phyloP scores from a whole-genome alignment of 2,888 invertebrate species.

The Philonicus albiceps region DNA sequence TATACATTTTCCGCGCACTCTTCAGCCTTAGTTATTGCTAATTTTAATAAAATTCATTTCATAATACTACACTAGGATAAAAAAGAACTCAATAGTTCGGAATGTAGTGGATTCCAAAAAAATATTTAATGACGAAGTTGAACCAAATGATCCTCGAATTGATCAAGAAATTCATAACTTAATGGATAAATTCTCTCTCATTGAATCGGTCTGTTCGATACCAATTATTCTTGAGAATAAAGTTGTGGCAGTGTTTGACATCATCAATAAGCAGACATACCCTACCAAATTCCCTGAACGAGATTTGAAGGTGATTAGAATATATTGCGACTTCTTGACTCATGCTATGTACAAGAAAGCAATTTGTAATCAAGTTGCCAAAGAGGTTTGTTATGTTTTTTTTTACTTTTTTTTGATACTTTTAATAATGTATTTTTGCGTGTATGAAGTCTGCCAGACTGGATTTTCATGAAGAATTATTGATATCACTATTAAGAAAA shows the following conservation, averaged over 20 bases:
- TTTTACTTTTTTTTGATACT: too few relatives aligned
- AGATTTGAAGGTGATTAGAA: neutral
- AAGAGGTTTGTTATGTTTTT: neutral
- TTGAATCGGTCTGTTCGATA: neutral
- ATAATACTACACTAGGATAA: neutral
- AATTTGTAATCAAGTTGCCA: neutral
- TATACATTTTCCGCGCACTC: neutral
- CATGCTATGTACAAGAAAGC: neutral
- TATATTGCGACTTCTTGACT: neutral
- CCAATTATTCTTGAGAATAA: neutral
- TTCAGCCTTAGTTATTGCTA: neutral
- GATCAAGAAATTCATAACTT: neutral
- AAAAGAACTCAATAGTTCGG: neutral
- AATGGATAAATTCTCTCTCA: neutral
- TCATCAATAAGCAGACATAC: neutral
- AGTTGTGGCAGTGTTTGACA: neutral
- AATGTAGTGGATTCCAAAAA: neutral
- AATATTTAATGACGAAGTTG: neutral
- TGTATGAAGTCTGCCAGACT: neutral
- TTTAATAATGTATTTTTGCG: neutral
- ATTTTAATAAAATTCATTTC: neutral
- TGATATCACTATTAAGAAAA: neutral
- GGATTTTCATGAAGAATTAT: neutral
- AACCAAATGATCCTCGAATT: neutral
- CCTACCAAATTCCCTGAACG: constrained; percentile 12